Conservation (phyloP, 2,797 vertebrate genomes). For the Danio aesculapii region DNA sequence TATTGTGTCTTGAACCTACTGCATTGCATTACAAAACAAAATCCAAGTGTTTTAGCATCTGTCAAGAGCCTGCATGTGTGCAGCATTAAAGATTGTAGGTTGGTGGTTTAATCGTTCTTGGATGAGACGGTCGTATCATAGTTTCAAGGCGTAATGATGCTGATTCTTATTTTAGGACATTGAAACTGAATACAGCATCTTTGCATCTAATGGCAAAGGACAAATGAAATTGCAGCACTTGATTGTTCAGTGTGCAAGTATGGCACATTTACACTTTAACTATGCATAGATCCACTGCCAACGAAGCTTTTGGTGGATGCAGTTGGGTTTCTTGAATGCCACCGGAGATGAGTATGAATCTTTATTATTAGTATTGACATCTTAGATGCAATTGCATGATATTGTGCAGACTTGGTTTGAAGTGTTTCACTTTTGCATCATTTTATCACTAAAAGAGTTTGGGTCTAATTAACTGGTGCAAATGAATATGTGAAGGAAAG, state of each 20-base stretch:
- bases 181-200: background rate
- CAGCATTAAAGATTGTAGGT: background rate
- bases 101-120: conserved; percentile 8
- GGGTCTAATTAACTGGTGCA: background rate
- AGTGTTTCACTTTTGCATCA: background rate
- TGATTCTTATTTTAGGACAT: conserved; percentile 1
- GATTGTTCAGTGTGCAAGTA: background rate
- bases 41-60: conserved; percentile 72
- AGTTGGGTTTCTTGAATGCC: background rate
- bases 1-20: conserved; percentile 77
- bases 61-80: conserved; percentile 74
- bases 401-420: background rate
- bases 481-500: background rate
- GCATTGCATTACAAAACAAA: conserved; percentile 59
- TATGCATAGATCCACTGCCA: background rate
- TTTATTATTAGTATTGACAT: background rate
- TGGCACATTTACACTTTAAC: background rate
- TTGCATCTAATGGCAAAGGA: background rate
- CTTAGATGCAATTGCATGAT: background rate
- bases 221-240: background rate
- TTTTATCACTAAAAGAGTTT: background rate
- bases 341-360: background rate
- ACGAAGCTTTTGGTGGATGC: background rate
- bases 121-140: conserved; percentile 10
- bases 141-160: background rate